Evolutionary conservation across 2,888 invertebrate genomes (phyloP).

Genomic region (Stenichneumon culpator): DNA sequence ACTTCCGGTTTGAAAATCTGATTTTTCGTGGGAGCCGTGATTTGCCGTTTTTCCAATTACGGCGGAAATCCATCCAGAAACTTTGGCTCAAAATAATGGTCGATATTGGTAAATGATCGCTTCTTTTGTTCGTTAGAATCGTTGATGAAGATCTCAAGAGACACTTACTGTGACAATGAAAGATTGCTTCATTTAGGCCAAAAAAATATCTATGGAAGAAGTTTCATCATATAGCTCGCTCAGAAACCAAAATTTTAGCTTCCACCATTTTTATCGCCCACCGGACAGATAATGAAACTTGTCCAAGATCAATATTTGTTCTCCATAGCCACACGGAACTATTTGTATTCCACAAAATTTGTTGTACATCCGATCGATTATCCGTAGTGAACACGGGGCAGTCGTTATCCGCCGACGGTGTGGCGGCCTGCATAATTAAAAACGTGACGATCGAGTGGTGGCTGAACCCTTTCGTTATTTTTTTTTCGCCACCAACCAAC

Average conservation of each 20-base stretch:
- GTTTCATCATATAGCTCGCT: neutral
- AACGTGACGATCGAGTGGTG: conserved; percentile 79
- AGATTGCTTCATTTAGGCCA: neutral
- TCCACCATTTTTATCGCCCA: neutral
- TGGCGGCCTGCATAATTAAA: conserved; percentile 75
- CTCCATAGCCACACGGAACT: neutral
- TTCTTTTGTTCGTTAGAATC: too few relatives aligned
- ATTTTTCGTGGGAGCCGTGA: too few relatives aligned
- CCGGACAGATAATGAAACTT: neutral
- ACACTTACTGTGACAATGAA: too few relatives aligned
- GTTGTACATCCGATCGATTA: conserved; percentile 56
- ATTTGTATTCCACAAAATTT: conserved; percentile 26
- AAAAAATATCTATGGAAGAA: neutral
- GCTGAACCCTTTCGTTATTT: conserved; percentile 71
- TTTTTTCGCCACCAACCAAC: conserved; percentile 63
- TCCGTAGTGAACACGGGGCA: conserved; percentile 71
- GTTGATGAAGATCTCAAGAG: too few relatives aligned
- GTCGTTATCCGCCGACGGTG: conserved; percentile 38
- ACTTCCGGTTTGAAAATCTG: too few relatives aligned
- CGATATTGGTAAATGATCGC: too few relatives aligned
- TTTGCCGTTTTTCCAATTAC: too few relatives aligned
- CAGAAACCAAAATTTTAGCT: neutral
- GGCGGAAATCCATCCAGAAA: too few relatives aligned
- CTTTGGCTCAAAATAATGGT: too few relatives aligned
- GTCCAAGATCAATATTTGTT: neutral